A percentile compares a stretch with the other conserved stretches of the same genome.
Evolutionary conservation across 2,797 vertebrate species (phyloP).

Genomic region (Acanthurus leucopareius): DNA sequence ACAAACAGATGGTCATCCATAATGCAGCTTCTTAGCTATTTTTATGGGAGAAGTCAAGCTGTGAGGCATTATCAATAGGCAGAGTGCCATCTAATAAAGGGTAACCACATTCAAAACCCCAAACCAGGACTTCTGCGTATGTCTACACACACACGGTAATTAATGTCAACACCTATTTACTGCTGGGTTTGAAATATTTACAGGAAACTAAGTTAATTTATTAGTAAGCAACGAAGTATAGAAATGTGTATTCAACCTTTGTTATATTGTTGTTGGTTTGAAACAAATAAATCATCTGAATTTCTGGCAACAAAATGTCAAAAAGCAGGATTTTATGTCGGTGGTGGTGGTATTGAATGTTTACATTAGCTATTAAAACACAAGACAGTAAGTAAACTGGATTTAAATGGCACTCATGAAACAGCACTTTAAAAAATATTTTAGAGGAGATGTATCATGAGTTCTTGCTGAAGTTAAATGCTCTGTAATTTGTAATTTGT

Average conservation of each 20-base stretch:
- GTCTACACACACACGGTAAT: constrained; percentile 53
- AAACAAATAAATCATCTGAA: constrained; percentile 18
- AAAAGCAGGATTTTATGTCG: background rate
- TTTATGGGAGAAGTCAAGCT: constrained; percentile 83
- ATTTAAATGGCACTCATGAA: background rate
- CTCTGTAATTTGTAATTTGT: too few relatives aligned
- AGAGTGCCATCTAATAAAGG: constrained; percentile 82
- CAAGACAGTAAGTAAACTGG: background rate
- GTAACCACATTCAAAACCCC: constrained; percentile 72
- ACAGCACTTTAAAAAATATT: background rate
- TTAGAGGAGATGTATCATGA: background rate
- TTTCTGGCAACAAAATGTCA: background rate
- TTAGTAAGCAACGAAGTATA: constrained; percentile 31
- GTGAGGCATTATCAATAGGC: constrained; percentile 84
- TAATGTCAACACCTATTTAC: constrained; percentile 67
- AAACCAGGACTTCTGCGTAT: constrained; percentile 63
- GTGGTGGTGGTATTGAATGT: background rate
- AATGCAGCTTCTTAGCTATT: constrained; percentile 84
- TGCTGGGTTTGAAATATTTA: constrained; percentile 51
- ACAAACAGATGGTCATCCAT: constrained; percentile 85
- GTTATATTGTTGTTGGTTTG: constrained; percentile 20
- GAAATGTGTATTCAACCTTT: constrained; percentile 36
- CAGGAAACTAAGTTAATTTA: constrained; percentile 52
- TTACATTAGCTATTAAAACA: background rate
- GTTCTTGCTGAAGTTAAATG: too few relatives aligned